A percentile compares a stretch with the other conserved stretches of the same genome.
Conservation (phyloP, 37 sponge, comb jelly and placozoan species). For the Oscarella lobularis region DNA sequence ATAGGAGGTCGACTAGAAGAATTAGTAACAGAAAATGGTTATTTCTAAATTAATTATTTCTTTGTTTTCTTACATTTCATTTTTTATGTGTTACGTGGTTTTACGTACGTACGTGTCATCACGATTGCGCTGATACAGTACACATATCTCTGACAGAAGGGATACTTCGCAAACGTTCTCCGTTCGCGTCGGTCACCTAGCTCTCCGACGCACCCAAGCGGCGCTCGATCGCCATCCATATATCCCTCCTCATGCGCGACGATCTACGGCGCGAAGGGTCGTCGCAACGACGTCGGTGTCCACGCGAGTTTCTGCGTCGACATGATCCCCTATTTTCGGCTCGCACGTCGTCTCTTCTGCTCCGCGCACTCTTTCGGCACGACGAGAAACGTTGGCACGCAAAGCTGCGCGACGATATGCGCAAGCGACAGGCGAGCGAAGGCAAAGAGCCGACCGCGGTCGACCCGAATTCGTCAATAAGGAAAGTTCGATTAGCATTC, state of each 20-base stretch:
- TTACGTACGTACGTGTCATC: no score
- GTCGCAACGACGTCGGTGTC: not conserved
- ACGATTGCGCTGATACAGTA: no score
- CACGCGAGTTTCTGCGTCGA: not conserved
- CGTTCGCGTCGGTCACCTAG: conserved; percentile 19
- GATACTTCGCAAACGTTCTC: conserved; percentile 66
- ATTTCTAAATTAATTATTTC: no score
- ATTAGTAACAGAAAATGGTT: no score
- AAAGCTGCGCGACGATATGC: not conserved
- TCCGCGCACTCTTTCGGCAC: not conserved
- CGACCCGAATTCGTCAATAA: not conserved
- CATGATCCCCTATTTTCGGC: not conserved
- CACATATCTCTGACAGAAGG: no score
- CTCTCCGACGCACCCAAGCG: conserved; percentile 67
- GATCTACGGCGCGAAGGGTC: not conserved
- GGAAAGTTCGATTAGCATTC: no score
- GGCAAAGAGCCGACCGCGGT: not conserved
- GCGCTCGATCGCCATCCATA: conserved; percentile 37
- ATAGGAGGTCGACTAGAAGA: no score
- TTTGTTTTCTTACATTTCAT: no score
- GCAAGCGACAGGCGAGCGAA: not conserved
- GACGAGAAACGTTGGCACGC: not conserved
- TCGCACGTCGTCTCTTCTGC: not conserved
- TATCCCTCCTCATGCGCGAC: not conserved
- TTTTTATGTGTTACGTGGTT: no score